Evolutionary conservation across 2,113 vertebrate species (phyloP), one percentile per base, ranked within the genome.

Genomic region (Sebastes fasciatus): DNA sequence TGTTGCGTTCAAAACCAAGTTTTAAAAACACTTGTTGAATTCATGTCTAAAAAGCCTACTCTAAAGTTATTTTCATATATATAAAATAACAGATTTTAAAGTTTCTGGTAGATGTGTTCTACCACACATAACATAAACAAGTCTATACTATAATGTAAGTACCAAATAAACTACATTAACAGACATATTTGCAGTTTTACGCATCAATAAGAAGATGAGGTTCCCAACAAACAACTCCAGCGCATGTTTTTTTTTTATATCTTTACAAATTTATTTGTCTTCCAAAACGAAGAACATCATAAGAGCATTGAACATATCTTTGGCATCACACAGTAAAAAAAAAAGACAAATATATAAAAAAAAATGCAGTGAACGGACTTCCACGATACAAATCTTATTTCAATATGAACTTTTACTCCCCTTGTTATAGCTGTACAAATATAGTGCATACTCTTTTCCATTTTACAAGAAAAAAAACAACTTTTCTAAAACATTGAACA

Each of bases 361-460:
- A 97, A 96, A 97, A 97, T 95, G 96, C 97, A 97, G 96, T 95
- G 95, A 95, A 95, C 88, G 91, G 94, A 95, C 94, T 96, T 96
- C 95, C 94, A 97, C 96, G 93, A 96, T 97, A 97, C 97, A 97
- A 97, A 97, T 96, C 95, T 96, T 95, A 96, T 97, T 98, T 97
- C 97, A 98, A 98, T 97, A 97, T 97, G 97, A 98, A 98, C 96
- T 96, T 34, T 97, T 95, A 97, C 92, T 95, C 95, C 91, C 34
- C 96, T 97, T 94, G 95, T 92, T 88, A 34, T 34, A 92, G 91
- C 95, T 97, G 95, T 97, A 97, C 97, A 98, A 96, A 96, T 96
- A 96, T 97, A 97, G 97, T 97, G 96, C 96, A 97, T 96, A 93
- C 92, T 95, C 93, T 96, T 34, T 95, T 93, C 94, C 91, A 93